These are phyloP conservation scores for Baryphthengus martii DNA, from an alignment of 2,113 vertebrate species.

Conservation along the genomic window DNA sequence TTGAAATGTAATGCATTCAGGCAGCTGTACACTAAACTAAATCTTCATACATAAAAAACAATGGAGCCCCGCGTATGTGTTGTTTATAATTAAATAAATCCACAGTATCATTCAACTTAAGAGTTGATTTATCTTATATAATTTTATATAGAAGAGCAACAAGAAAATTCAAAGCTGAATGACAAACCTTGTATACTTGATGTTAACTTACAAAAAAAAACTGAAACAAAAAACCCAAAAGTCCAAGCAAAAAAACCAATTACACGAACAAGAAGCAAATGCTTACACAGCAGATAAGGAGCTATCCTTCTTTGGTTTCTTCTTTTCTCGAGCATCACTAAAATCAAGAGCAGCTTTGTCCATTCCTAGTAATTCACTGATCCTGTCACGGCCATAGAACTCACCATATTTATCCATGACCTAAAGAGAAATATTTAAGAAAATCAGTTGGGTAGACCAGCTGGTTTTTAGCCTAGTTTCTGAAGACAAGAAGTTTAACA, in stretches of 20 bases:
- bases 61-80: background rate
- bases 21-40: background rate
- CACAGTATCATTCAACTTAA: background rate
- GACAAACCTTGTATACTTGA: background rate
- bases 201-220: background rate
- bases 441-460: background rate
- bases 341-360: constrained; percentile 96
- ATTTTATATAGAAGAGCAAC: background rate
- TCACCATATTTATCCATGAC: constrained; percentile 99
- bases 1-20: background rate
- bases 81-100: background rate
- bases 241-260: background rate
- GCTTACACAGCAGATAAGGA: constrained; percentile 93
- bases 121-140: background rate
- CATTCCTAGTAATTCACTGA: constrained; percentile 94
- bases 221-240: background rate
- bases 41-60: background rate
- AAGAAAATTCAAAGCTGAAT: background rate
- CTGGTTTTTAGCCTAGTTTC: background rate
- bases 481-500: background rate
- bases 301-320: constrained; percentile 92
- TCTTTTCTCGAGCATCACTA: constrained; percentile 90
- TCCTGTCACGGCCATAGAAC: constrained; percentile 93
- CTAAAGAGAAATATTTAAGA: constrained; percentile 62
- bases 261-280: background rate